Base-by-base conservation (phyloP, 2,797 vertebrate species). In the Danio choprae region DNA sequence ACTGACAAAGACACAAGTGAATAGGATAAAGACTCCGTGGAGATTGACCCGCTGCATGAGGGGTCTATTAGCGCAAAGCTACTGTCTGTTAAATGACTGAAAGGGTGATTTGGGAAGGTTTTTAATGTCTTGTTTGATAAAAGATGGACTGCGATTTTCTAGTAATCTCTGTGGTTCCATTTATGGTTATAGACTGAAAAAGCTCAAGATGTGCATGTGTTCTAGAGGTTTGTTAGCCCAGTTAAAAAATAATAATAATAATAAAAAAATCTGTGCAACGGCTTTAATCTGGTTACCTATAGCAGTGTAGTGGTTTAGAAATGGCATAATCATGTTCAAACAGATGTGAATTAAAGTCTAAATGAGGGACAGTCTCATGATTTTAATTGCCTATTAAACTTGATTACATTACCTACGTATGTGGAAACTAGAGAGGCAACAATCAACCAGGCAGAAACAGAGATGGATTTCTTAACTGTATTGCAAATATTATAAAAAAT, bases 31-130 rank as follows among this genome's bases (percentile, higher is more conserved):
- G 40, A 40, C 41, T 77, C 38, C 0, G 6, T 1, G 1, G 50
- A 67, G 51, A 56, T 44, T 65, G 40, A 29, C 20, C 50, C 50
- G 56, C 51, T 67, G 74, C 62, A 56, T n/a, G 40, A 15, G 20
- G 62, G 50, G 18, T 46, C 51, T 67, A 67, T 77, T 56, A 77
- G 74, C 3, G 40, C 38, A 58, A 77, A 29, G 20, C 63, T 36
- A 65, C 74, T 56, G 38, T 41, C 60, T 65, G 38, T 67, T 77
- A 56, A 76, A 56, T 0, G 62, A 67, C 62, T 67, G 50, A 13
- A 51, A 18, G 74, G 62, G 62, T 67, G 62, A 77, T 77, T 56
- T 77, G 51, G 51, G 62, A n/a, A 67, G 74, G 40, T 46, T 46
- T 63, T 18, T 55, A 58, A 55, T 58, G 51, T 7, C 51, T 44